Base-by-base conservation (phyloP, 2,888 invertebrate species). In the Druceiella hillmani region DNA sequence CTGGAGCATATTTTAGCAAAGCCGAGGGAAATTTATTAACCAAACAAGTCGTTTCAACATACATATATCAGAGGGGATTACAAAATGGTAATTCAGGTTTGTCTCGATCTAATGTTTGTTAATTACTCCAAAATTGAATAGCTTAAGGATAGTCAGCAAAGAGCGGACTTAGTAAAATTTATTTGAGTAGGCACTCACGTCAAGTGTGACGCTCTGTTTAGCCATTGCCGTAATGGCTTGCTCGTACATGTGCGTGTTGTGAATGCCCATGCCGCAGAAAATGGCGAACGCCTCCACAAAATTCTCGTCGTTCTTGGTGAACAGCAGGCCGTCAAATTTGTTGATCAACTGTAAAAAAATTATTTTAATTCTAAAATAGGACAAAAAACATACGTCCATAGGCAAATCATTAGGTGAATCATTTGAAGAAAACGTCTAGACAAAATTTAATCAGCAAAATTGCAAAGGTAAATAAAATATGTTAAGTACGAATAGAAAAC, bases 241-340 rank as follows among this genome's bases (percentile, higher is more conserved):
- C 67, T 95, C 94, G 59, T 94, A 95, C 92, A 93, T 94, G 61
- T 92, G 89, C 36, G 93, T 94, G 60, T 95, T 95, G 66, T 94
- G 90, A 44, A 95, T 93, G 36, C 95, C 95, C 86, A 95, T 90
- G 20, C 95, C 95, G 68, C 93, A 94, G 70, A 95, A 95, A 54
- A 95, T 94, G 45, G 94, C 92, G 65, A 95, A 95, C 2, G 95
- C 94, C 66, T 95, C 94, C 48, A 95, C 90, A 58, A 95, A 89
- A 66, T 94, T 93, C 67, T 94, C 93, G 61, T 95, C 94, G 65
- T 93, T 94, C 65, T 89, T 88, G 51, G 92, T 92, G 66, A 94
- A 95, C 15, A 83, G 78, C 51, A 90, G 75, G 52, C 86, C 87
- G 64, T 92, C 87, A 63, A 91, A 87, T 71, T 95, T 94, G 71